Evolutionary conservation across 2,888 invertebrate genomes (phyloP).

Genomic region (Phania funesta): DNA sequence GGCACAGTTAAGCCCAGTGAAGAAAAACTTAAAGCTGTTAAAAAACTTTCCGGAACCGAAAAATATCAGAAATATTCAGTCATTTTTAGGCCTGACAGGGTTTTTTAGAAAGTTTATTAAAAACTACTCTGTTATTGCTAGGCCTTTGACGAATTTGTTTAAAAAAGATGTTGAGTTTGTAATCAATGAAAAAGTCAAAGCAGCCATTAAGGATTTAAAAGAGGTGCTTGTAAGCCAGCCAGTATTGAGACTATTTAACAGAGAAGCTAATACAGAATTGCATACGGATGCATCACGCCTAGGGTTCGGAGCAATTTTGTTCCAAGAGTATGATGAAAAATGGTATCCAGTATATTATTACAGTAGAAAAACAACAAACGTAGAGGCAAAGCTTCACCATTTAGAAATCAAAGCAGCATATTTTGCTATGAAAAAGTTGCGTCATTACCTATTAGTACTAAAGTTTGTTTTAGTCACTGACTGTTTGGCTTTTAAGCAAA

Average conservation of each 20-base stretch:
- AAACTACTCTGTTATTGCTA: neutral
- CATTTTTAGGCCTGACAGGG: no score
- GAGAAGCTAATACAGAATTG: slow-evolving; percentile 51
- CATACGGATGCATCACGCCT: slow-evolving; percentile 62
- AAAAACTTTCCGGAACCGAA: neutral
- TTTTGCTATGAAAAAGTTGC: slow-evolving; percentile 68
- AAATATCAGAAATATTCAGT: neutral
- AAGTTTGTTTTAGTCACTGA: neutral
- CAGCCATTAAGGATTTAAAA: neutral
- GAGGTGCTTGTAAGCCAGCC: neutral
- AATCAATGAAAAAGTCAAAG: neutral
- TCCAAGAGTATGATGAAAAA: slow-evolving; percentile 46
- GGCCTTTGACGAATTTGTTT: neutral
- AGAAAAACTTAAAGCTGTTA: no score
- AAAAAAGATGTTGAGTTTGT: neutral
- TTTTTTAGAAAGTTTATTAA: neutral
- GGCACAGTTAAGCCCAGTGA: neutral
- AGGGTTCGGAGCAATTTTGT: slow-evolving; percentile 32
- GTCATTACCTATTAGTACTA: slow-evolving; percentile 67
- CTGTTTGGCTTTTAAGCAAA: neutral
- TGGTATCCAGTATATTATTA: slow-evolving; percentile 8
- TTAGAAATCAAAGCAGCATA: slow-evolving; percentile 26
- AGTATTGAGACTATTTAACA: slow-evolving; percentile 27
- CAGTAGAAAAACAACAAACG: slow-evolving; percentile 12
- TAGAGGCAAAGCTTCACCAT: no score